Conservation (phyloP, 1,140 invertebrate species). For the Hermatobates lingyangjiaoensis region DNA sequence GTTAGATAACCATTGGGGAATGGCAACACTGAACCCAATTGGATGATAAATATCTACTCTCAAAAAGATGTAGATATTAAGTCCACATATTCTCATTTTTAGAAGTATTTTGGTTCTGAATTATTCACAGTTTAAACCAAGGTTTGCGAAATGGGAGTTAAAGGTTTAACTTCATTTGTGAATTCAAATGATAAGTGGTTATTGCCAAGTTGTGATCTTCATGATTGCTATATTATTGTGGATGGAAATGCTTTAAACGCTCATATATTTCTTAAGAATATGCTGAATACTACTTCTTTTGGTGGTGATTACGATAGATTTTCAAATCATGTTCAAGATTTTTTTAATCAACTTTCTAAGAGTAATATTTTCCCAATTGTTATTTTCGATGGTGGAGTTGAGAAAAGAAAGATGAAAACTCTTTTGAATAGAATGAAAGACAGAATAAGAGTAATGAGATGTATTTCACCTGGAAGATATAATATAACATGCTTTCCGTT, state of each 20-base stretch:
- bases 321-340: constrained; percentile 35
- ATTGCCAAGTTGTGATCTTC: constrained; percentile 39
- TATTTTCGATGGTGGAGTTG: constrained; percentile 63
- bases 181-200: constrained; percentile 40
- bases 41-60: no score
- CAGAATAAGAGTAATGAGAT: constrained; percentile 27
- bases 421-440: constrained; percentile 36
- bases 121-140: no score
- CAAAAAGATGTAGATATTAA: no score
- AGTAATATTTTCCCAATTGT: constrained; percentile 60
- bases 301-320: constrained; percentile 75
- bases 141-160: constrained; percentile 45
- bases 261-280: constrained; percentile 43
- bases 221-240: constrained; percentile 51
- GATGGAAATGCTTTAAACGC: constrained; percentile 63
- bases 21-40: no score
- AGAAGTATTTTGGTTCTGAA: no score
- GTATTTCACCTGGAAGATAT: constrained; percentile 2
- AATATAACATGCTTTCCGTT: constrained; percentile 38
- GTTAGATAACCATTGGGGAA: no score
- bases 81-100: no score
- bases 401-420: constrained; percentile 56
- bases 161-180: constrained; percentile 62
- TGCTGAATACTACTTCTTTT: constrained; percentile 45
- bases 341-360: constrained; percentile 46